Percentiles rank a stretch among this genome's conserved stretches.
Evolutionary conservation across 2,888 invertebrate species (phyloP).

Genomic region (Melanophora roralis): DNA sequence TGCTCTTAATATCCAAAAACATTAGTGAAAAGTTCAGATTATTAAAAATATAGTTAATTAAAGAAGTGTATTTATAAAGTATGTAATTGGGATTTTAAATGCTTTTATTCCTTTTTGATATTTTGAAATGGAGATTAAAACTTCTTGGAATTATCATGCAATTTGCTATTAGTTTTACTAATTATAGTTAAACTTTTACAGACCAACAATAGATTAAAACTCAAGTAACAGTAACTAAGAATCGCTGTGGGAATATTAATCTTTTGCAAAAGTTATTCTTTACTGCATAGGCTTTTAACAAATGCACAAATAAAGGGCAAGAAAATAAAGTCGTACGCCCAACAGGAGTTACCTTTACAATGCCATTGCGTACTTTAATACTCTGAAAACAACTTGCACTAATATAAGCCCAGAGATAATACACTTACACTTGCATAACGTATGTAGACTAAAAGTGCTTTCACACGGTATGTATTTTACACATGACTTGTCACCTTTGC

Average conservation of each 20-base stretch:
- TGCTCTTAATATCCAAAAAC: no score
- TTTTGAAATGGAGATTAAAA: not conserved
- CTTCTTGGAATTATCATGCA: not conserved
- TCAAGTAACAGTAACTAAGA: not conserved
- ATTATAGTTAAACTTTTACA: conserved; percentile 28
- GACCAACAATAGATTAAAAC: conserved; percentile 19
- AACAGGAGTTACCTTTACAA: not conserved
- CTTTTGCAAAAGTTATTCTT: conserved; percentile 18
- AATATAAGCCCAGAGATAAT: conserved; percentile 7
- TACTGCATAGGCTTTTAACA: conserved; percentile 3
- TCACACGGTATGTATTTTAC: no score
- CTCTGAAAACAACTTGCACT: conserved; percentile 6
- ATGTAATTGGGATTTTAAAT: conserved; percentile 1
- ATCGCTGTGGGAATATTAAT: conserved; percentile 20
- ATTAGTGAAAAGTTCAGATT: no score
- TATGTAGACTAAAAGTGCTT: no score
- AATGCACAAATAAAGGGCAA: conserved; percentile 4
- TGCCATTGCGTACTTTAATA: not conserved
- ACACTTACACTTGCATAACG: not conserved
- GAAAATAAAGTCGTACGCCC: not conserved
- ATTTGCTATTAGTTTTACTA: conserved; percentile 21
- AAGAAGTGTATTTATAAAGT: not conserved
- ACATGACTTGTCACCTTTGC: no score
- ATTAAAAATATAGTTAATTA: no score
- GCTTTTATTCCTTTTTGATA: conserved; percentile 5